These are phyloP conservation scores for Andrena bicolor DNA, from an alignment of 2,888 invertebrate genomes.

Conservation along the genomic window DNA sequence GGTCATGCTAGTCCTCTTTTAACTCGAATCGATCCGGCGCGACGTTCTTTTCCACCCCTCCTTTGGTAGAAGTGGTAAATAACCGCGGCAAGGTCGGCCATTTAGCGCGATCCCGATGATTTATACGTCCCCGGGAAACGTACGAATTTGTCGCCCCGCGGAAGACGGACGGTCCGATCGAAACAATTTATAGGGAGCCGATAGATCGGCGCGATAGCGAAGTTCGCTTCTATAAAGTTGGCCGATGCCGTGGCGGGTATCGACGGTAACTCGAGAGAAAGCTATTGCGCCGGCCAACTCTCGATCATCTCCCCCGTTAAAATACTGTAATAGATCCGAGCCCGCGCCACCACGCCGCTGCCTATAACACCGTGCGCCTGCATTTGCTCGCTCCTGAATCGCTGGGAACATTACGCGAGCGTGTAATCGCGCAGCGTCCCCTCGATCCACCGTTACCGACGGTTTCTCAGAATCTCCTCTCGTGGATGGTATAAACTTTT, in stretches of 20 bases:
- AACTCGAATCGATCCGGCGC: background rate
- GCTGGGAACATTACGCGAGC: background rate
- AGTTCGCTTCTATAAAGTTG: conserved; percentile 67
- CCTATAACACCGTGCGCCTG: conserved; percentile 44
- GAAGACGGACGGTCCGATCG: conserved; percentile 61
- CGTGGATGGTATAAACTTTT: no score
- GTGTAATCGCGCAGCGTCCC: no score
- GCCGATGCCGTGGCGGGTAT: conserved; percentile 47
- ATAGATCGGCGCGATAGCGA: conserved; percentile 70
- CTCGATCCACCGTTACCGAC: no score
- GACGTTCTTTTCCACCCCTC: background rate
- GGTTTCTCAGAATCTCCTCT: no score
- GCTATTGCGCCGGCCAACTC: conserved; percentile 50
- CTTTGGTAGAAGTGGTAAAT: conserved; percentile 34
- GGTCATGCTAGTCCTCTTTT: no score
- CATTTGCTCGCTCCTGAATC: conserved; percentile 18
- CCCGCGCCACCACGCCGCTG: conserved; percentile 2
- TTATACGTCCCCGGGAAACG: conserved; percentile 55
- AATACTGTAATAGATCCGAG: conserved; percentile 60
- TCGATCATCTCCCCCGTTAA: conserved; percentile 56
- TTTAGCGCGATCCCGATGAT: conserved; percentile 56
- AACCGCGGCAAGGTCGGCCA: conserved; percentile 21
- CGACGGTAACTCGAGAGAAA: conserved; percentile 65
- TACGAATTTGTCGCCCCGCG: conserved; percentile 69
- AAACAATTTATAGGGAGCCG: conserved; percentile 72